phyloP scores from a whole-genome alignment of 2,113 vertebrate species.

The Astatotilapia flaviijosephi region DNA sequence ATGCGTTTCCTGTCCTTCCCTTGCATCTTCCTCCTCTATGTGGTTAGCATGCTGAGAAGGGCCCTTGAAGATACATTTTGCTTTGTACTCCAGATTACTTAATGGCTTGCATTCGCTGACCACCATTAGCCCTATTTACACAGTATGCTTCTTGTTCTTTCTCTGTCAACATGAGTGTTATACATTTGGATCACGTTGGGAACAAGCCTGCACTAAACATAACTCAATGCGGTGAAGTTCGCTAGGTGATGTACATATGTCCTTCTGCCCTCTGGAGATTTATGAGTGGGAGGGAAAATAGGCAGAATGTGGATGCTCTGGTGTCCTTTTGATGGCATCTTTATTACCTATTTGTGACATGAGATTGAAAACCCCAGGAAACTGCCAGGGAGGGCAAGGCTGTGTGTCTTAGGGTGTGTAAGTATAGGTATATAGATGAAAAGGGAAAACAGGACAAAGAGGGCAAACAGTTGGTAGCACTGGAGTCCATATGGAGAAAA shows the following conservation, averaged over 20 bases:
- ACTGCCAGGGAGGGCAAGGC: background rate
- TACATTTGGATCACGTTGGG: slow-evolving; percentile 20
- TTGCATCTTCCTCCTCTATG: slow-evolving; percentile 3
- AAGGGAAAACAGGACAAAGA: background rate
- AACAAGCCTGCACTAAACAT: slow-evolving; percentile 34
- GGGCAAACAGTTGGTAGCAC: background rate
- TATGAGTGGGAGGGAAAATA: slow-evolving; percentile 40
- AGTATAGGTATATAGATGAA: background rate
- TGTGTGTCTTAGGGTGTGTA: background rate
- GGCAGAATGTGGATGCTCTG: slow-evolving; percentile 51
- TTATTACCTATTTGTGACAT: slow-evolving; percentile 65
- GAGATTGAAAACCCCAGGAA: slow-evolving; percentile 26
- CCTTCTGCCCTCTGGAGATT: slow-evolving; percentile 53
- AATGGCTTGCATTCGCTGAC: background rate
- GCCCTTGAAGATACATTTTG: slow-evolving; percentile 12
- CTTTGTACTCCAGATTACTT: slow-evolving; percentile 20
- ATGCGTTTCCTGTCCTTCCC: background rate
- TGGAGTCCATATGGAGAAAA: background rate
- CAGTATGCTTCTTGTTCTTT: slow-evolving; percentile 1
- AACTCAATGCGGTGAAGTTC: slow-evolving; percentile 46
- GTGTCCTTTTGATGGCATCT: slow-evolving; percentile 59
- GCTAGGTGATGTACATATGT: slow-evolving; percentile 51
- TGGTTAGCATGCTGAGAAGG: slow-evolving; percentile 45
- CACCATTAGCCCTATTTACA: slow-evolving; percentile 11
- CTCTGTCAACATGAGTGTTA: background rate